phyloP scores from a whole-genome alignment of 1,140 invertebrate genomes.

The Megalonaias nervosa region DNA sequence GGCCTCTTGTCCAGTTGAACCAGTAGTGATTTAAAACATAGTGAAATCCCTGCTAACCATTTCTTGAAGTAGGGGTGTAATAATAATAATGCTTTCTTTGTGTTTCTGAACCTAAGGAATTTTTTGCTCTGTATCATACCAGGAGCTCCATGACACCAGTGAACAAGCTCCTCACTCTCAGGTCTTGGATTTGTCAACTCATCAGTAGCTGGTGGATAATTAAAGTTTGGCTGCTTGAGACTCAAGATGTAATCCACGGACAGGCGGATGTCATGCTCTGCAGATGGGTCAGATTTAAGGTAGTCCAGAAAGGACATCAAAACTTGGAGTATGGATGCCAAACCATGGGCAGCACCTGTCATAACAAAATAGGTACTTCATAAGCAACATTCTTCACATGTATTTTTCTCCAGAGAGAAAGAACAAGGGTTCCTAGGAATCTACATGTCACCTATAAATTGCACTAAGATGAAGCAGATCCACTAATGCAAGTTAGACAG shows the following conservation, averaged over 20 bases:
- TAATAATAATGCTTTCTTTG: neutral
- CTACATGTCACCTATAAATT: too few relatives aligned
- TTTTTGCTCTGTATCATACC: slow-evolving; percentile 65
- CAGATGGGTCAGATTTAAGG: slow-evolving; percentile 73
- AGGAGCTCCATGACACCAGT: slow-evolving; percentile 92
- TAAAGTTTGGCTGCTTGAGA: slow-evolving; percentile 80
- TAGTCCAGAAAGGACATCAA: slow-evolving; percentile 79
- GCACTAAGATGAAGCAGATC: too few relatives aligned
- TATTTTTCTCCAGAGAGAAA: too few relatives aligned
- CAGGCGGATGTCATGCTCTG: slow-evolving; percentile 74
- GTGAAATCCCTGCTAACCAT: neutral
- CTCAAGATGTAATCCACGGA: slow-evolving; percentile 77
- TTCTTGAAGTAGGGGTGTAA: neutral
- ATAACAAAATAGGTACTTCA: neutral
- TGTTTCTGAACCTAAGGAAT: neutral
- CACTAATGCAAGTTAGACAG: too few relatives aligned
- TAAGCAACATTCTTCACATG: neutral
- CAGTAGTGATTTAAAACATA: too few relatives aligned
- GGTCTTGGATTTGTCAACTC: slow-evolving; percentile 75
- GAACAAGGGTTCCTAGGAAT: too few relatives aligned
- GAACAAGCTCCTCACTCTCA: slow-evolving; percentile 79
- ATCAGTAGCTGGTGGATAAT: slow-evolving; percentile 85
- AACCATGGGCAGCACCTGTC: slow-evolving; percentile 84
- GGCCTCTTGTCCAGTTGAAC: too few relatives aligned
- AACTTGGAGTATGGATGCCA: slow-evolving; percentile 77